A percentile compares a stretch with the other conserved stretches of the same genome.
phyloP scores from a whole-genome alignment of 2,888 invertebrate species.

The Pristionchus exspectatus region DNA sequence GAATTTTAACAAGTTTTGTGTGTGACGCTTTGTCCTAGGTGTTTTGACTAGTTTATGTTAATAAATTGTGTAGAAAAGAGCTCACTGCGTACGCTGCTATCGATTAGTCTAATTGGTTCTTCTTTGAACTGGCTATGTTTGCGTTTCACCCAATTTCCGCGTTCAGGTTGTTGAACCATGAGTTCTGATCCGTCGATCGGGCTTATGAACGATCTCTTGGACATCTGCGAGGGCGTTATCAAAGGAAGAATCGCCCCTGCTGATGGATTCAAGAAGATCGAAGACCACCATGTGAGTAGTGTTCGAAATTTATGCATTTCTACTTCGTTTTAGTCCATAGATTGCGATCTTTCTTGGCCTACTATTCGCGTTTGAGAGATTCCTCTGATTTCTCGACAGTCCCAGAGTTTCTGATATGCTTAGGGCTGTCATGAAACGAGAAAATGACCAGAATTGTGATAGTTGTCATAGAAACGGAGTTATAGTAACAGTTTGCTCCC shows the following conservation, averaged over 20 bases:
- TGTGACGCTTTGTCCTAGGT: no score
- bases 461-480: slow-evolving; percentile 16
- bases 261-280: slow-evolving; percentile 39
- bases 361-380: neutral
- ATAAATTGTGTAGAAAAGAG: no score
- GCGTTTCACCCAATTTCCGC: neutral
- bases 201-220: slow-evolving; percentile 26
- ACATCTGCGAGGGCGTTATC: slow-evolving; percentile 41
- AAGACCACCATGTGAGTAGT: neutral
- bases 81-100: no score
- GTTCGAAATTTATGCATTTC: neutral
- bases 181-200: slow-evolving; percentile 28
- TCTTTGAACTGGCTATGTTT: no score
- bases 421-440: neutral
- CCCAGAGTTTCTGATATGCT: neutral
- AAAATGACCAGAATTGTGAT: neutral
- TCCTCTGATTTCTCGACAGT: no score
- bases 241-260: slow-evolving; percentile 34
- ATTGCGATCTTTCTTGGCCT: neutral
- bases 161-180: slow-evolving; percentile 36
- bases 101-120: no score
- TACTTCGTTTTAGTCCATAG: neutral
- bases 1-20: no score
- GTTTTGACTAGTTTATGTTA: no score
- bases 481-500: neutral